Conservation (phyloP, 2,113 vertebrate genomes). For the Capreolus pygargus region DNA sequence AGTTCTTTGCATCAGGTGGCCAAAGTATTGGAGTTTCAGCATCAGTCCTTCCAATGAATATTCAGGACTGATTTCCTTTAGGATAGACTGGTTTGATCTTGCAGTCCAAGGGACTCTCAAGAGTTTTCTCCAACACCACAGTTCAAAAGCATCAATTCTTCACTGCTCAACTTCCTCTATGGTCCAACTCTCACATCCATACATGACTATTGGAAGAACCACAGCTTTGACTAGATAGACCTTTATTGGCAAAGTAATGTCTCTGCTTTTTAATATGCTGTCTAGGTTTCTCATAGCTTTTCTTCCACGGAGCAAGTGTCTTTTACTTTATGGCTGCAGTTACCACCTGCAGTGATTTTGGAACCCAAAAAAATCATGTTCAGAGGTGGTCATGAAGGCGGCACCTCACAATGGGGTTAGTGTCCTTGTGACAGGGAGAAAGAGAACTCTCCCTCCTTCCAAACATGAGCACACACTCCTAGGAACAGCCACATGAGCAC, state of each 20-base stretch:
- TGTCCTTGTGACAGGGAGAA: neutral
- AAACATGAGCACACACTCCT: fast-evolving
- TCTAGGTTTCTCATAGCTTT: neutral
- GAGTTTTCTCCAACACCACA: neutral
- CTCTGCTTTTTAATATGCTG: neutral
- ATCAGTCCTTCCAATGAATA: neutral
- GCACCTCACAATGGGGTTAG: neutral
- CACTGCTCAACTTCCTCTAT: neutral
- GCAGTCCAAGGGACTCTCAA: neutral
- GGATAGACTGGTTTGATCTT: neutral
- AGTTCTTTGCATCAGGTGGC: neutral
- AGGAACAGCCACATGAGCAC: neutral
- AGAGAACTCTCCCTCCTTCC: neutral
- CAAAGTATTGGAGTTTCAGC: neutral
- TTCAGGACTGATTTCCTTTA: neutral
- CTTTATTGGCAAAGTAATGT: neutral
- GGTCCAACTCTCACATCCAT: neutral
- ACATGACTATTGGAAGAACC: neutral
- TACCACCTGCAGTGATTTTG: neutral
- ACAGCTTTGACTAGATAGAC: neutral
- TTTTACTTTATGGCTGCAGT: neutral
- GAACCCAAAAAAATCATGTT: neutral
- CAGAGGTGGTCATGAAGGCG: neutral
- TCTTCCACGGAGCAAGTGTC: neutral
- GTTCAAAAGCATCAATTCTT: neutral